Conservation (phyloP, 2,888 invertebrate species). For the Pachydiplax longipennis region DNA sequence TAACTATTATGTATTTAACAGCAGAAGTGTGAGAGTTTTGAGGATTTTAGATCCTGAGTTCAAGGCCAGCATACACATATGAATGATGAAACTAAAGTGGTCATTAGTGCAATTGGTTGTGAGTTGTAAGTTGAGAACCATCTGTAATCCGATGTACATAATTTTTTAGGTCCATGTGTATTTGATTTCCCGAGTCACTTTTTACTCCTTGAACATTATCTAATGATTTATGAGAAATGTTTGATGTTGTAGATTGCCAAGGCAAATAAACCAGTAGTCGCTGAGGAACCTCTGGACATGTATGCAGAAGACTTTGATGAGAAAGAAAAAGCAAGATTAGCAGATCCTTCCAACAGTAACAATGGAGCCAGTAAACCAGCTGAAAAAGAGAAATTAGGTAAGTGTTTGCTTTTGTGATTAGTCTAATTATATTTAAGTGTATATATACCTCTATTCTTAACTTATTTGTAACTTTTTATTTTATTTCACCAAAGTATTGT, state of each 20-base stretch:
- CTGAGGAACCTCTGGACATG: conserved; percentile 83
- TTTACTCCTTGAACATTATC: neutral
- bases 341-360: neutral
- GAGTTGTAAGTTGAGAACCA: too few species aligned
- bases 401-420: neutral
- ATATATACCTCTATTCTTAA: too few species aligned
- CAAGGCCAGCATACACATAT: too few species aligned
- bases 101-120: too few species aligned
- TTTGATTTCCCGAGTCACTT: neutral
- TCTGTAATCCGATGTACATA: neutral
- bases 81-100: too few species aligned
- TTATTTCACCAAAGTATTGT: too few species aligned
- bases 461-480: too few species aligned
- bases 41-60: too few species aligned
- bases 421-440: neutral
- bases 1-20: too few species aligned
- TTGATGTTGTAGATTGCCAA: conserved; percentile 52
- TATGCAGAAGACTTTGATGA: conserved; percentile 89
- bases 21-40: too few species aligned
- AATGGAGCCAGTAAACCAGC: conserved; percentile 50
- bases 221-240: neutral
- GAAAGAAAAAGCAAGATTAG: conserved; percentile 71
- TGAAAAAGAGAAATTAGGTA: neutral
- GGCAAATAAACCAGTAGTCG: conserved; percentile 55
- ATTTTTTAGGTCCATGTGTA: neutral